Evolutionary conservation across 2,113 vertebrate species (phyloP).

Genomic region (Zootoca vivipara): DNA sequence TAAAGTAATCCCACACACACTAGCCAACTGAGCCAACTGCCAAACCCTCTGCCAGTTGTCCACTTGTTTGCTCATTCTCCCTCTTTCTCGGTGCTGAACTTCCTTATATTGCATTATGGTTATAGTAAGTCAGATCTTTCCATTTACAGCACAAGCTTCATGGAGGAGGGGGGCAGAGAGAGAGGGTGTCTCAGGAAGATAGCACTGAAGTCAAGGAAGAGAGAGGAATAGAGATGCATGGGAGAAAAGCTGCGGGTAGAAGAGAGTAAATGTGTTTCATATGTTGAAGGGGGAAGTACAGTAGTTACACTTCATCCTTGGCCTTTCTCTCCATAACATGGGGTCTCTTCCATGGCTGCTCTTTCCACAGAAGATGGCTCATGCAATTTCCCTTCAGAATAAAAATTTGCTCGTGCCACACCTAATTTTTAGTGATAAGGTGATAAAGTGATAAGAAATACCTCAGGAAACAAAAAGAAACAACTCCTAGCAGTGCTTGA

Average conservation of each 20-base stretch:
- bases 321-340: not conserved
- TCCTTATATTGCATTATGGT: no score
- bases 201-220: not conserved
- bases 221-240: not conserved
- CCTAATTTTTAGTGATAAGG: no score
- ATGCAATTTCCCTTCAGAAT: no score
- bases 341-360: not conserved
- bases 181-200: not conserved
- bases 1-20: not conserved
- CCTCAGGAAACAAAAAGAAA: no score
- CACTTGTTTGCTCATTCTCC: not conserved
- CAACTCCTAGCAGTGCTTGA: no score
- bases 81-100: not conserved
- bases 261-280: not conserved
- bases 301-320: not conserved
- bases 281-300: not conserved
- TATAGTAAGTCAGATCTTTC: not conserved
- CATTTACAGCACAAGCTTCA: not conserved
- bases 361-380: not conserved
- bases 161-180: not conserved
- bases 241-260: not conserved
- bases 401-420: no score
- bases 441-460: no score
- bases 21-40: no score
- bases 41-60: no score